Conservation (phyloP, 2,888 invertebrate genomes). For the Diarsia rubi region DNA sequence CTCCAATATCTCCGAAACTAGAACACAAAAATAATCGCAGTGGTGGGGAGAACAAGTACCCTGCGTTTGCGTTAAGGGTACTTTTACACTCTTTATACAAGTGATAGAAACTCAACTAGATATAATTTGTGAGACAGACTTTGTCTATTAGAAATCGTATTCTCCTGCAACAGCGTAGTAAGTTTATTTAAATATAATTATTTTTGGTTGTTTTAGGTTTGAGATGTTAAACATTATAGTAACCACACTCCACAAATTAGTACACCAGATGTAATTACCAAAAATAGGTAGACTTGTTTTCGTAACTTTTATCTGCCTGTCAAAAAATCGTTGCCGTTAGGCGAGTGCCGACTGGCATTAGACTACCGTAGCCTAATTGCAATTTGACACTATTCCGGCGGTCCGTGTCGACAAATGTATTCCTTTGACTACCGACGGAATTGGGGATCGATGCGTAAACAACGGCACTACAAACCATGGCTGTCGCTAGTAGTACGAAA, state of each 20-base stretch:
- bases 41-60: too few species aligned
- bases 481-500: not conserved
- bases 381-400: slow-evolving; percentile 17
- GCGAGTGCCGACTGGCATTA: not conserved
- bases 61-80: too few species aligned
- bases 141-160: not conserved
- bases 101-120: not conserved
- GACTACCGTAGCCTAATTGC: slow-evolving; percentile 10
- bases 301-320: not conserved
- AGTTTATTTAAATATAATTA: too few species aligned
- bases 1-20: too few species aligned
- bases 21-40: too few species aligned
- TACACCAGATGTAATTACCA: not conserved
- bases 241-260: not conserved
- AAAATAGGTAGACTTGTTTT: not conserved
- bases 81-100: too few species aligned
- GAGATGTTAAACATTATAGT: not conserved
- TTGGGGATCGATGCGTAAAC: not conserved
- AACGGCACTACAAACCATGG: not conserved
- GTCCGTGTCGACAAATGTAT: not conserved
- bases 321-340: not conserved
- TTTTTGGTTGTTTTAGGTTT: not conserved
- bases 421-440: slow-evolving; percentile 8
- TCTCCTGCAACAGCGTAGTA: not conserved
- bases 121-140: not conserved